Evolutionary conservation across 2,797 vertebrate genomes (phyloP).

Genomic region (Potorous gilbertii): DNA sequence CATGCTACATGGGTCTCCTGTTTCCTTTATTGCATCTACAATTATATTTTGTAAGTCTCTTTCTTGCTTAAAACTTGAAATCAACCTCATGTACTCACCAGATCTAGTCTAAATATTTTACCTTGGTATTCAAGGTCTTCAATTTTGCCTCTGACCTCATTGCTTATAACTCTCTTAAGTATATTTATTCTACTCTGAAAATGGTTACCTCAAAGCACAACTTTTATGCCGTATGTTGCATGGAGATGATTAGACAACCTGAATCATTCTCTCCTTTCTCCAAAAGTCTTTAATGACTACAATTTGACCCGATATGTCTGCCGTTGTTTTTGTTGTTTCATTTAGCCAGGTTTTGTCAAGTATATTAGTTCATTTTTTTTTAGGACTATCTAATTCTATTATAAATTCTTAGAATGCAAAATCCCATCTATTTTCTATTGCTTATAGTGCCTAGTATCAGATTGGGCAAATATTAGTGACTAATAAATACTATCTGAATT

Average conservation of each 20-base stretch:
- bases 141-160: neutral
- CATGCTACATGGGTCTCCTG: neutral
- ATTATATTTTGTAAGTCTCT: neutral
- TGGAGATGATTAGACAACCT: neutral
- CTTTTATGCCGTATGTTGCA: neutral
- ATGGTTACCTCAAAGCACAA: neutral
- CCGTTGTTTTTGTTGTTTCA: neutral
- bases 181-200: neutral
- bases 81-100: neutral
- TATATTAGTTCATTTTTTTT: neutral
- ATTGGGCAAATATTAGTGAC: neutral
- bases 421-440: neutral
- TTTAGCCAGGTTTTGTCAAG: neutral
- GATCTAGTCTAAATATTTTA: neutral
- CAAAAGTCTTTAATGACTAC: neutral
- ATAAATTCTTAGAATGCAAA: neutral
- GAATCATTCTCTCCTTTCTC: neutral
- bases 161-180: neutral
- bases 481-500: too few species aligned
- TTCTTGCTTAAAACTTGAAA: neutral
- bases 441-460: neutral
- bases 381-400: neutral
- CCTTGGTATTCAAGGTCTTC: neutral
- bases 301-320: neutral
- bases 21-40: neutral